Conservation (phyloP, 2,888 invertebrate species). For the Brachyptera putata region DNA sequence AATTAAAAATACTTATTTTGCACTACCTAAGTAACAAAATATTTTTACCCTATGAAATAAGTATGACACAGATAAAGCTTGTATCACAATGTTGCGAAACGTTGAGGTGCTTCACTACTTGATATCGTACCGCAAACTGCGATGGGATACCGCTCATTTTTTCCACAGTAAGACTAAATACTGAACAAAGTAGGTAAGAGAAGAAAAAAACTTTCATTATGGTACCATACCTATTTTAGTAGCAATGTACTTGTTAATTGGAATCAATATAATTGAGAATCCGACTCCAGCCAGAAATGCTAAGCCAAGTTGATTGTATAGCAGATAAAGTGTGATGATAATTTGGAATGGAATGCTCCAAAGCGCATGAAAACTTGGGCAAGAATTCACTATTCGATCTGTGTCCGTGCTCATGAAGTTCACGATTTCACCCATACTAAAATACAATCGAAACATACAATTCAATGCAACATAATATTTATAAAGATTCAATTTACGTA, state of each 20-base stretch:
- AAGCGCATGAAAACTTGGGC: slow-evolving; percentile 91
- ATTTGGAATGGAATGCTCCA: slow-evolving; percentile 97
- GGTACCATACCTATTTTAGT: slow-evolving; percentile 80
- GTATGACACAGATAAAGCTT: too few species aligned
- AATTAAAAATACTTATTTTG: too few species aligned
- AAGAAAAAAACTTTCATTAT: too few species aligned
- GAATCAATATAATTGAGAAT: slow-evolving; percentile 84
- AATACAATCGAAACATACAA: slow-evolving; percentile 38
- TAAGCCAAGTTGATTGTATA: slow-evolving; percentile 83
- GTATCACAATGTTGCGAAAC: too few species aligned
- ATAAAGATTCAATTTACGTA: slow-evolving; percentile 7
- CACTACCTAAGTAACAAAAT: too few species aligned
- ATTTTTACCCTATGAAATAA: too few species aligned
- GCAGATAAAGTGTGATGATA: slow-evolving; percentile 71
- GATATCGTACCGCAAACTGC: too few species aligned
- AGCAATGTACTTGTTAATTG: slow-evolving; percentile 87
- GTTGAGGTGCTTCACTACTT: too few species aligned
- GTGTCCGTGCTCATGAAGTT: slow-evolving; percentile 97
- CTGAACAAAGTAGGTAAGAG: too few species aligned
- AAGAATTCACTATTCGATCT: slow-evolving; percentile 91
- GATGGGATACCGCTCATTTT: too few species aligned
- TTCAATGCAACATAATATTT: slow-evolving; percentile 13
- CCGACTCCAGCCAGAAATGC: slow-evolving; percentile 87
- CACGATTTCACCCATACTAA: slow-evolving; percentile 79
- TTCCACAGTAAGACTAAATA: too few species aligned